phyloP scores from a whole-genome alignment of 2,888 invertebrate species.

The Drosophila borealis region DNA sequence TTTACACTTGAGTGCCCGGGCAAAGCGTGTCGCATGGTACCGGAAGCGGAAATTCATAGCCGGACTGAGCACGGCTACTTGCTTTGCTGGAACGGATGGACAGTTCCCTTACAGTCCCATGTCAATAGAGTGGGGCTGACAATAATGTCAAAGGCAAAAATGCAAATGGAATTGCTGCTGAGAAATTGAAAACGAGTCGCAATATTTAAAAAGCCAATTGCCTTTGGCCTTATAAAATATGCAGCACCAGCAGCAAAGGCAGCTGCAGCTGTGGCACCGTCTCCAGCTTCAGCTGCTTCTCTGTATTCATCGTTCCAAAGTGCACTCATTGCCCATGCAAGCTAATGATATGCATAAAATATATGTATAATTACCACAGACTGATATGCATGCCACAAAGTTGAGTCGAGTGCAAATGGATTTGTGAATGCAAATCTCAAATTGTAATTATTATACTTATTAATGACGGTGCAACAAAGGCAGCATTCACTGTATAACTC shows the following conservation, averaged over 20 bases:
- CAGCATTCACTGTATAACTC: conserved; percentile 3
- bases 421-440: conserved; percentile 26
- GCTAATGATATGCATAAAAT: conserved; percentile 67
- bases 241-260: conserved; percentile 40
- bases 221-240: conserved; percentile 55
- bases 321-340: conserved; percentile 62
- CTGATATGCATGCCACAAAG: conserved; percentile 39
- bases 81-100: conserved; percentile 52
- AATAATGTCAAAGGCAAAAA: conserved; percentile 67
- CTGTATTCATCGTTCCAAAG: conserved; percentile 27
- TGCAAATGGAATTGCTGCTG: conserved; percentile 62
- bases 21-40: conserved; percentile 67
- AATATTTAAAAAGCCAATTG: conserved; percentile 63
- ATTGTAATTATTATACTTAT: conserved; percentile 53
- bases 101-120: conserved; percentile 51
- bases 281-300: conserved; percentile 2
- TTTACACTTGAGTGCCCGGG: conserved; percentile 72
- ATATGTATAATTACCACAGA: conserved; percentile 56
- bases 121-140: conserved; percentile 58
- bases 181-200: conserved; percentile 69
- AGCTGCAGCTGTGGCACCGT: conserved; percentile 19
- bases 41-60: conserved; percentile 79
- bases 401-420: conserved; percentile 28
- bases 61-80: conserved; percentile 65
- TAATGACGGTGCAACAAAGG: conserved; percentile 46